Percentiles rank a stretch among this genome's conserved stretches.
Evolutionary conservation across 1,140 invertebrate genomes (phyloP).

Genomic region (Ceratitis capitata): DNA sequence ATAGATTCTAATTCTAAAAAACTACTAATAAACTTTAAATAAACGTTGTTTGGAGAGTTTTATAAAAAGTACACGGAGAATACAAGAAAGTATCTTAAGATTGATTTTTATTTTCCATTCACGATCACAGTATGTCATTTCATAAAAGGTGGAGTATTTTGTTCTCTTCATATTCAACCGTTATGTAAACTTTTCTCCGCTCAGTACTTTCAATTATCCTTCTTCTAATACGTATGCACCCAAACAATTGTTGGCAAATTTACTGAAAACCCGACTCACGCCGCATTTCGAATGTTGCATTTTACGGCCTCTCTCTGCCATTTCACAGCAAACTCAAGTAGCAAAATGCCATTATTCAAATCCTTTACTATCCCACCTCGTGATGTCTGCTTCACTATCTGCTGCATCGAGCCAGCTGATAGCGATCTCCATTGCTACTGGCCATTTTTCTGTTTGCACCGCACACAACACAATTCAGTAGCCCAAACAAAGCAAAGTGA

Average conservation of each 20-base stretch:
- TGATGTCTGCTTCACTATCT: slow-evolving; percentile 7
- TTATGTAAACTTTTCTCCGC: too few species aligned
- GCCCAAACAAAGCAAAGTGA: not conserved
- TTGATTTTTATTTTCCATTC: too few species aligned
- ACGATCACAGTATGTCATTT: too few species aligned
- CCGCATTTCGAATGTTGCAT: too few species aligned
- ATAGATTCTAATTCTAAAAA: too few species aligned
- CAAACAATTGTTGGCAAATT: not conserved
- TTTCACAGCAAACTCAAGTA: slow-evolving; percentile 1
- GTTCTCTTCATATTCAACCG: too few species aligned
- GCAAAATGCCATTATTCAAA: slow-evolving; percentile 25
- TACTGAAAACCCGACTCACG: slow-evolving; percentile 10
- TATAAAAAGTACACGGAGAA: too few species aligned
- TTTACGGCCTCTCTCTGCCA: not conserved
- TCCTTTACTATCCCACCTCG: slow-evolving; percentile 41
- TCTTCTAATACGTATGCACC: not conserved
- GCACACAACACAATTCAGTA: not conserved
- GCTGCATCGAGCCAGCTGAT: not conserved
- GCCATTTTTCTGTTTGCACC: not conserved
- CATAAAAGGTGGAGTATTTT: too few species aligned
- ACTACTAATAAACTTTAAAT: too few species aligned
- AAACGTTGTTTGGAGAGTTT: too few species aligned
- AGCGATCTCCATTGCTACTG: not conserved
- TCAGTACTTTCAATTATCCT: too few species aligned
- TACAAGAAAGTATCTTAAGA: too few species aligned